Evolutionary conservation across 1,140 invertebrate species (phyloP), one percentile per base, ranked within the genome.

Genomic region (Papilio polytes): DNA sequence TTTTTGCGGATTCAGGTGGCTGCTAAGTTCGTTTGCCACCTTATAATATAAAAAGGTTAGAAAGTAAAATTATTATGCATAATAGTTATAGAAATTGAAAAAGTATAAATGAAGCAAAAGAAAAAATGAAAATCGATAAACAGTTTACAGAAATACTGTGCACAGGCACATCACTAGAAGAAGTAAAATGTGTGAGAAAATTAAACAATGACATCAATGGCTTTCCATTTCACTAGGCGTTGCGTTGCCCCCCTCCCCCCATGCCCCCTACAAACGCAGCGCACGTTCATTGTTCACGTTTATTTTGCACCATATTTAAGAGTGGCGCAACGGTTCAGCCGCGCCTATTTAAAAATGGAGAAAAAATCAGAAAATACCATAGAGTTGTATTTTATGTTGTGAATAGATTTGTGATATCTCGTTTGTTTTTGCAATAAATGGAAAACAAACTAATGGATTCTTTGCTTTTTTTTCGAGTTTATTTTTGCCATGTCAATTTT

Each of bases 181-280:
- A 31, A 31, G 46, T 53, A 79, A 85, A 87, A 85, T 80, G 81
- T 85, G 85, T 88, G 87, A 85, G 88, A 88, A 89, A 85, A 88
- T 88, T 85, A 89, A 87, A 86, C 85, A 87, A 83, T 80, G 83
- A 82, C 84, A 80, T 66, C 63, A 82, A 82, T 51, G 80, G 70
- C 85, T 87, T 87, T 88, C 86, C 86, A 87, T 89, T 89, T 86
- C 85, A 83, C 81, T 83, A 83, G 80, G 80, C 83, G 56, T 81
- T 79, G 74, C 80, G 83, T 80, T 74, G 66, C 63, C 8, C 80
- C 20, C 83, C 80, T 81, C 4, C 80, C 20, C 83, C 80, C 82
- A 80, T 74, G 36, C 26, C 80, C 76, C 51, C 41, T 51, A 13
- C 46, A 20, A 78, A 18, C 76, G 18, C 26, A n/a, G 36, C 20